phyloP scores from a whole-genome alignment of 2,888 invertebrate species.

The Gandaritis pyraliata region DNA sequence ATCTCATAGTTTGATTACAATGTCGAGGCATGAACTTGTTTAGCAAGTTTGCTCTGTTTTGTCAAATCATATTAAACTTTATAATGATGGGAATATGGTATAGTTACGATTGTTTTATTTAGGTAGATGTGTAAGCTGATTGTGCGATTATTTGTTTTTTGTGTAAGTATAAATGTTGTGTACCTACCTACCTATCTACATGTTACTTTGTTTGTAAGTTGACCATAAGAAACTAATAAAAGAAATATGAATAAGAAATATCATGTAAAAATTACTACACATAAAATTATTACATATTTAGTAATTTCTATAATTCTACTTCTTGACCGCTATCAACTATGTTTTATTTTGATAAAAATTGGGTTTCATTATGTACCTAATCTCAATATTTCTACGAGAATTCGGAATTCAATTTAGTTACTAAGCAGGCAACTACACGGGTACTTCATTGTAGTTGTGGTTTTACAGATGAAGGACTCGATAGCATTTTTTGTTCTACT shows the following conservation, averaged over 20 bases:
- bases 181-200: neutral
- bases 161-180: slow-evolving; percentile 16
- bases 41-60: slow-evolving; percentile 37
- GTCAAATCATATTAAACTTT: slow-evolving; percentile 39
- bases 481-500: no score
- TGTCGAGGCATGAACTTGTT: slow-evolving; percentile 43
- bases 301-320: no score
- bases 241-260: neutral
- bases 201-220: slow-evolving; percentile 16
- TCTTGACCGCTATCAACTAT: no score
- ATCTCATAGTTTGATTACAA: slow-evolving; percentile 45
- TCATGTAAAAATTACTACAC: no score
- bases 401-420: no score
- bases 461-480: no score
- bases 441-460: no score
- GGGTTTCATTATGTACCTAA: no score
- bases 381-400: no score
- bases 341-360: no score
- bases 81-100: slow-evolving; percentile 34
- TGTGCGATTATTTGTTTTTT: slow-evolving; percentile 42
- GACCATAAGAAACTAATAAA: slow-evolving; percentile 6
- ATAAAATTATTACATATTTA: no score
- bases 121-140: slow-evolving; percentile 32
- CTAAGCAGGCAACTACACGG: no score
- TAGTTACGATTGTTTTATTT: slow-evolving; percentile 33